Conservation (phyloP, 2,113 vertebrate species). For the Gallinago paraguaiae region DNA sequence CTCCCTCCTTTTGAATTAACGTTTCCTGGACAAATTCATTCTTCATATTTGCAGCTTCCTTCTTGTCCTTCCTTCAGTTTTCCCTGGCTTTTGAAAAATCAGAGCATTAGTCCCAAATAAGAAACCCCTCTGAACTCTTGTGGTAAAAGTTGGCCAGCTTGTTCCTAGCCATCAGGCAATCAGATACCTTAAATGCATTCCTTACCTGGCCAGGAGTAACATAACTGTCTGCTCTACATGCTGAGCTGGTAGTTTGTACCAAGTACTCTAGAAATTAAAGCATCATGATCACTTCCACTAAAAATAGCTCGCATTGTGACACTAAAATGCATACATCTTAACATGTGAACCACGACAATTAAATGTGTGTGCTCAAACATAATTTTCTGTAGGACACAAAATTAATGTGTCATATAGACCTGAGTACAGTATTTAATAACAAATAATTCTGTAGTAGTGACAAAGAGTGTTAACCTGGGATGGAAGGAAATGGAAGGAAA, state of each 20-base stretch:
- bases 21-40: not conserved
- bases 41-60: not conserved
- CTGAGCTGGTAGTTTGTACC: not conserved
- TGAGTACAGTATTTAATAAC: not conserved
- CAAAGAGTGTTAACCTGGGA: not conserved
- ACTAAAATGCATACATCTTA: not conserved
- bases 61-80: not conserved
- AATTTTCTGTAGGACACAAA: not conserved
- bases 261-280: not conserved
- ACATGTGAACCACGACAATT: not conserved
- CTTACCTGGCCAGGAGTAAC: not conserved
- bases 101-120: not conserved
- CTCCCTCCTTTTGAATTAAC: not conserved
- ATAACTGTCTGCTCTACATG: not conserved
- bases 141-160: rapidly evolving
- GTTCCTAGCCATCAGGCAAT: not conserved
- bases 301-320: not conserved
- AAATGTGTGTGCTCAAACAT: not conserved
- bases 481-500: not conserved
- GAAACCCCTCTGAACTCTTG: not conserved
- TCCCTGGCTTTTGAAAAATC: not conserved
- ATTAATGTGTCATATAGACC: not conserved
- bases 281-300: not conserved
- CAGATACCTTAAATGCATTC: not conserved
- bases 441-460: not conserved